Evolutionary conservation across 2,113 vertebrate species (phyloP).

Genomic region (Nettapus auritus): DNA sequence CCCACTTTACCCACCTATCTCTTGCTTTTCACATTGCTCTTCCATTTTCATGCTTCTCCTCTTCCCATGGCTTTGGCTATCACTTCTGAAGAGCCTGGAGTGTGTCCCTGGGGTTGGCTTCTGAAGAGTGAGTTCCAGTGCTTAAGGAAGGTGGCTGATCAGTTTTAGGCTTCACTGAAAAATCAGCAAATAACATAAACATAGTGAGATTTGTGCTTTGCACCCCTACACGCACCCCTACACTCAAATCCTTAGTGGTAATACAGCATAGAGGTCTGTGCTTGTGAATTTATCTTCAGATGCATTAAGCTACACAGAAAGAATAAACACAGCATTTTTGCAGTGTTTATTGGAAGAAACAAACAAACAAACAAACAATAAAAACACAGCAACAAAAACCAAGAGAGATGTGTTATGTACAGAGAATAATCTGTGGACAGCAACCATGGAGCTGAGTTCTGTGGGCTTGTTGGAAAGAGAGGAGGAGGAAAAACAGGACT

Average conservation of each 20-base stretch:
- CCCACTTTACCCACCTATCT: not conserved
- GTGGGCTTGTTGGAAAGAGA: conserved; percentile 8
- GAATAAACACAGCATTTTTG: not conserved
- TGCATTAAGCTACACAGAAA: not conserved
- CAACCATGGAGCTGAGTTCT: not conserved
- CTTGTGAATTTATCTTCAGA: not conserved
- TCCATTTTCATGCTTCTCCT: conserved; percentile 31
- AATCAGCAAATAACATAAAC: not conserved
- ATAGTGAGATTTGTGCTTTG: not conserved
- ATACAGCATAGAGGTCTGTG: not conserved
- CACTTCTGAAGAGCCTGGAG: conserved; percentile 27
- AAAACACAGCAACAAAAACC: not conserved
- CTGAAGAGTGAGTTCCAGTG: not conserved
- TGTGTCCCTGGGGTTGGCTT: not conserved
- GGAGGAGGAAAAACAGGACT: conserved; percentile 38
- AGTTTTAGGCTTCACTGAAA: not conserved
- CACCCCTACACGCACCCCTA: not conserved
- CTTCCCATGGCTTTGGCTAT: conserved; percentile 24
- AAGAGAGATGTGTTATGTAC: not conserved
- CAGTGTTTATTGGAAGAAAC: not conserved
- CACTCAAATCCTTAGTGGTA: not conserved
- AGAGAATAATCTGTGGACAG: not conserved
- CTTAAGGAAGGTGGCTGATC: conserved; percentile 20
- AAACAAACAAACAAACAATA: not conserved
- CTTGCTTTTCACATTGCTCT: not conserved